These are phyloP conservation scores for Pantherophis vulpinus DNA, from an alignment of 2,797 vertebrate genomes.

Conservation along the genomic window DNA sequence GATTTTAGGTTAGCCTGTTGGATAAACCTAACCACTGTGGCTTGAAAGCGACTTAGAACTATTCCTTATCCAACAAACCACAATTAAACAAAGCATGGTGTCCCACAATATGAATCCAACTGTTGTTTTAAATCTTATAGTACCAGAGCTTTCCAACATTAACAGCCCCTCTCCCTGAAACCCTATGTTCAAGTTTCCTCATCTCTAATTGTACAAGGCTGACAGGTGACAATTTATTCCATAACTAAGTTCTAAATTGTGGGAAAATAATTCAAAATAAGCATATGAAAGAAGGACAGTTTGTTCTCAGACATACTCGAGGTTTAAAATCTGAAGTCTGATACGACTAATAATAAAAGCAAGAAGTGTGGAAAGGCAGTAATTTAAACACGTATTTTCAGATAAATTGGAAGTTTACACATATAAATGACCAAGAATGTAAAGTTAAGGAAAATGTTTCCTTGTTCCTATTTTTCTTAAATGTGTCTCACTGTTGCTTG, in stretches of 20 bases:
- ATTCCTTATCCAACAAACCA: neutral
- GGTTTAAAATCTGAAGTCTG: neutral
- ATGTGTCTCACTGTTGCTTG: neutral
- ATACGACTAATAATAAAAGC: neutral
- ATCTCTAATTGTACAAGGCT: neutral
- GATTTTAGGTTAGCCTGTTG: neutral
- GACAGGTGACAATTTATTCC: neutral
- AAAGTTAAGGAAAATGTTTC: neutral
- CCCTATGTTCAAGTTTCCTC: neutral
- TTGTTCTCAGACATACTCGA: neutral
- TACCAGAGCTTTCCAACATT: neutral
- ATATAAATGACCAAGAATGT: neutral
- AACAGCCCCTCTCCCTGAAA: neutral
- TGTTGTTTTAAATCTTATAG: neutral
- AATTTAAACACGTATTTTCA: neutral
- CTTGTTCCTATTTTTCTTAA: neutral
- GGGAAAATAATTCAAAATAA: neutral
- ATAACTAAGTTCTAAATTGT: neutral
- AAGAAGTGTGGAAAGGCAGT: neutral
- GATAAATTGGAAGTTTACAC: neutral
- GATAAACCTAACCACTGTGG: neutral
- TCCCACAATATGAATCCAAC: neutral
- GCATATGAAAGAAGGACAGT: neutral
- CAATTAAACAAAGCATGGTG: neutral
- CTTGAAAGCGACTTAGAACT: neutral